These are phyloP conservation scores for Neelides folsomi DNA, from an alignment of 2,888 invertebrate genomes.

Conservation along the genomic window DNA sequence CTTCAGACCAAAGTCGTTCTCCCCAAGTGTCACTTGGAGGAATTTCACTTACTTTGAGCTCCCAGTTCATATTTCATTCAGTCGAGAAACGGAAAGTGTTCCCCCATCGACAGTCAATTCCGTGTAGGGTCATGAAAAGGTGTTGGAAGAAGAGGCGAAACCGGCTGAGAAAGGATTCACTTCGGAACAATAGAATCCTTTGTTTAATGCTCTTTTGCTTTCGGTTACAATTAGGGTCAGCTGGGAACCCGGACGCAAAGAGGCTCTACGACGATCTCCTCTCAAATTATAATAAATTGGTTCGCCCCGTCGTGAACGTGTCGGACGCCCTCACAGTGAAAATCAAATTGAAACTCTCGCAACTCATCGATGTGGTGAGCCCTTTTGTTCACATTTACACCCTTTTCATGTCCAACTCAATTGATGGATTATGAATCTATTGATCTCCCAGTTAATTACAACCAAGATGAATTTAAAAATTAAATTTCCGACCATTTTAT, in stretches of 20 bases:
- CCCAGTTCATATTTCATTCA: neutral
- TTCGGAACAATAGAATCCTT: conserved; percentile 12
- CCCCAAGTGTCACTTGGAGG: neutral
- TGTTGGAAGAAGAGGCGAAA: neutral
- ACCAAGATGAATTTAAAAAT: too few relatives aligned
- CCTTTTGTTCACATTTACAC: conserved; percentile 1
- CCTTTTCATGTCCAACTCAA: too few relatives aligned
- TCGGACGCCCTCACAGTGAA: conserved; percentile 70
- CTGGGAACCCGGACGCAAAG: conserved; percentile 75
- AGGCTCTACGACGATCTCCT: conserved; percentile 74
- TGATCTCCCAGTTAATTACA: too few relatives aligned
- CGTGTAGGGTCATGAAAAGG: neutral
- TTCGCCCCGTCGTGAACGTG: conserved; percentile 71
- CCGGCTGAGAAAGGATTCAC: neutral
- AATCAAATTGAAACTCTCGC: conserved; percentile 74
- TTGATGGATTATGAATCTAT: too few relatives aligned
- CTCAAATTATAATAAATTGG: conserved; percentile 75
- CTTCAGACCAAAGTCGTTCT: neutral
- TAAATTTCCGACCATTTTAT: too few relatives aligned
- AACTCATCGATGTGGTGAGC: conserved; percentile 78
- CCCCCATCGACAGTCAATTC: neutral
- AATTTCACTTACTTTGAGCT: neutral
- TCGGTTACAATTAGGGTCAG: conserved; percentile 51
- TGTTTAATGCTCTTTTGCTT: conserved; percentile 28
- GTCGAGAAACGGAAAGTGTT: neutral